phyloP scores from a whole-genome alignment of 2,888 invertebrate species.

The Exephanes ischioxanthus region DNA sequence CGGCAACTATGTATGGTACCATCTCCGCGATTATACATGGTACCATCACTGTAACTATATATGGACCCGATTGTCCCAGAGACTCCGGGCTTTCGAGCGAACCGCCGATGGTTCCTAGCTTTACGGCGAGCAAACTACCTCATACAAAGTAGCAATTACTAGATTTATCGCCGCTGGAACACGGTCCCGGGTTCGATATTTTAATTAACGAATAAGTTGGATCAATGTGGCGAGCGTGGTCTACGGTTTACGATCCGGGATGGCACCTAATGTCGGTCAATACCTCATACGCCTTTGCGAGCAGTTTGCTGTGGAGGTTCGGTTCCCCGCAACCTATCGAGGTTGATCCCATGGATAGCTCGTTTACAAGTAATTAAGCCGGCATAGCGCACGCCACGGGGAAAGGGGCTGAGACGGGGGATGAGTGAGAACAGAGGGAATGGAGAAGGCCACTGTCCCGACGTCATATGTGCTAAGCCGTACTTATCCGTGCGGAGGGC shows the following conservation, averaged over 20 bases:
- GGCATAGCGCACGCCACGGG: conserved; percentile 58
- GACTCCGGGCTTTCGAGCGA: not conserved
- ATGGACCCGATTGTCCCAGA: not conserved
- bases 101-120: not conserved
- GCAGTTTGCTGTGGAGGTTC: conserved; percentile 7
- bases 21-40: too few relatives aligned
- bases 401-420: conserved; percentile 9
- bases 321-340: conserved; percentile 7
- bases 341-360: conserved; percentile 68
- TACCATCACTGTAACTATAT: not conserved
- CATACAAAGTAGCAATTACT: conserved; percentile 34
- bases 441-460: conserved; percentile 18
- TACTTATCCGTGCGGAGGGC: conserved; percentile 73
- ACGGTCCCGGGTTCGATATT: conserved; percentile 17
- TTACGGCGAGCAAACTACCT: conserved; percentile 19
- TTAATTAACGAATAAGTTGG: conserved; percentile 48
- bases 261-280: conserved; percentile 16
- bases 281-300: conserved; percentile 20
- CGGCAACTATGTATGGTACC: too few relatives aligned
- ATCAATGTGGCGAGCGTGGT: not conserved
- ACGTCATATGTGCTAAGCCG: conserved; percentile 70
- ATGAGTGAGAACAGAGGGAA: conserved; percentile 52
- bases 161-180: conserved; percentile 8
- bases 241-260: not conserved
- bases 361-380: conserved; percentile 77